These are phyloP conservation scores for Petrocephalus zakoni DNA, from an alignment of 2,113 vertebrate genomes.

Conservation along the genomic window DNA sequence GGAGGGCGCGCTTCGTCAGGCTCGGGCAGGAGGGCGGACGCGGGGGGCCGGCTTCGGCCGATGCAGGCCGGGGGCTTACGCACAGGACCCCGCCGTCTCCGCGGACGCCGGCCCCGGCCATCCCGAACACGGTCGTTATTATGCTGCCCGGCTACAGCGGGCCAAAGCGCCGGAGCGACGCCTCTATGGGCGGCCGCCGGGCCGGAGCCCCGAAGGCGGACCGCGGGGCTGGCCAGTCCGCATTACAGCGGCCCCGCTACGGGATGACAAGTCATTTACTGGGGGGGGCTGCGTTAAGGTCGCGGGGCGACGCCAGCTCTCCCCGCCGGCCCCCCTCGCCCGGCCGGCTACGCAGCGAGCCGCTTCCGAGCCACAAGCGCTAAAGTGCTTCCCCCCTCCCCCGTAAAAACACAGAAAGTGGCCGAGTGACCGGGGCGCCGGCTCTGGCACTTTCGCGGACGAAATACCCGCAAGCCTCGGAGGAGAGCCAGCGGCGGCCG, in stretches of 20 bases:
- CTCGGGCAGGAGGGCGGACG: neutral
- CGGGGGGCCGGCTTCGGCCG: neutral
- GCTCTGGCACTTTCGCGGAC: neutral
- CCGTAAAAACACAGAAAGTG: neutral
- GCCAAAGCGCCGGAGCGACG: neutral
- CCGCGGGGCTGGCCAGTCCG: neutral
- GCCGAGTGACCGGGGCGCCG: neutral
- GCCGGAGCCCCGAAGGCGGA: neutral
- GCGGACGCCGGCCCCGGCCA: too few relatives aligned
- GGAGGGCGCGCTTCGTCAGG: neutral
- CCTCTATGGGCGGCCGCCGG: neutral
- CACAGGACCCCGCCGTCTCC: too few relatives aligned
- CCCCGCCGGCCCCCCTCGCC: neutral
- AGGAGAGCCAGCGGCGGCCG: neutral
- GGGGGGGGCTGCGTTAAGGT: neutral
- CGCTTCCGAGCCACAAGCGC: neutral
- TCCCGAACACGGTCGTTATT: too few relatives aligned
- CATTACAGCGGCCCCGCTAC: neutral
- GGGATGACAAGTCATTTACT: neutral
- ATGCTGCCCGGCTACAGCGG: neutral
- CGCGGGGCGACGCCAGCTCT: neutral
- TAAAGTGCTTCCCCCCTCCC: neutral
- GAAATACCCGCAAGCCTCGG: neutral
- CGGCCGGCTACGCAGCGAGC: neutral
- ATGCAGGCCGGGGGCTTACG: neutral